These are phyloP conservation scores for Hippocampus kuda DNA, from an alignment of 2,797 vertebrate species.

Conservation along the genomic window DNA sequence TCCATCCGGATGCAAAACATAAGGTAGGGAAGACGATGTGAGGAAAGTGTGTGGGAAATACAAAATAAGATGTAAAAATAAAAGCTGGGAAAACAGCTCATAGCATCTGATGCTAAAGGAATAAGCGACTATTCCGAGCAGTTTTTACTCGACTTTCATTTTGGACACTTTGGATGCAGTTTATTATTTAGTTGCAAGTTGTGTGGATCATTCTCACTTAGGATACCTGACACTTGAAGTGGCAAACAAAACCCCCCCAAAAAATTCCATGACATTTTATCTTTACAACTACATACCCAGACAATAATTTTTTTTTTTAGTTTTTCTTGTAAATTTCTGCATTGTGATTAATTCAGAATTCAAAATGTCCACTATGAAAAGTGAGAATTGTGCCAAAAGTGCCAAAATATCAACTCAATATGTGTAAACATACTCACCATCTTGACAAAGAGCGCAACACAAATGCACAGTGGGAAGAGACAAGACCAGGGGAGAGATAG, in stretches of 20 bases:
- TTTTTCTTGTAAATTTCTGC: background rate
- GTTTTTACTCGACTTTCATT: constrained; percentile 2
- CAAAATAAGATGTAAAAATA: background rate
- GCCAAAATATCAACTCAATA: background rate
- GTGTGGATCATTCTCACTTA: background rate
- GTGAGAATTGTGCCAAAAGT: background rate
- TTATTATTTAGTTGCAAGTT: background rate
- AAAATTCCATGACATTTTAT: no score
- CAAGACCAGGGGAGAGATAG: constrained; percentile 22
- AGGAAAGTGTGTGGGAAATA: background rate
- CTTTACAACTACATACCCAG: no score
- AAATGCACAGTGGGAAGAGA: constrained; percentile 28
- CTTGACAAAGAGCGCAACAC: constrained; percentile 42
- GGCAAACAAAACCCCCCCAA: background rate
- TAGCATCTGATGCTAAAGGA: background rate
- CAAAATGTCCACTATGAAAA: constrained; percentile 9
- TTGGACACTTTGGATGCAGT: constrained; percentile 6
- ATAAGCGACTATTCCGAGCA: background rate
- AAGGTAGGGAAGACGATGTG: constrained; percentile 9
- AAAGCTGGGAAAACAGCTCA: background rate
- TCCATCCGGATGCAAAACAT: constrained; percentile 13
- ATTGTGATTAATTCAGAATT: background rate
- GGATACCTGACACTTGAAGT: background rate
- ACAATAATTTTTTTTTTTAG: no score
- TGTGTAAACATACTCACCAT: constrained; percentile 51